Evolutionary conservation across 1,140 invertebrate genomes (phyloP), one percentile per base, ranked within the genome.

Genomic region (Aethina tumida): DNA sequence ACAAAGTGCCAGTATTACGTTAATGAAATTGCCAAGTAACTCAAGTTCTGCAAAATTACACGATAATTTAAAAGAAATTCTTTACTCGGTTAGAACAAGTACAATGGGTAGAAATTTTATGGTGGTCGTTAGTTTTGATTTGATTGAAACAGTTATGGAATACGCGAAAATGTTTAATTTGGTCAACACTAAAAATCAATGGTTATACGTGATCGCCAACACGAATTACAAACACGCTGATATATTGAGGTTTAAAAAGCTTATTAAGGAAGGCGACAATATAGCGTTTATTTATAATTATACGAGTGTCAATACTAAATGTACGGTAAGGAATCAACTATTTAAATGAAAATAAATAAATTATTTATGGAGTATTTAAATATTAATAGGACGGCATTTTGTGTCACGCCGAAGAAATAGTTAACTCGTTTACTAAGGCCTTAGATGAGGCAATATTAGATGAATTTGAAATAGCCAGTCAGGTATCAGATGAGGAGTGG

Each of bases 401-500:
- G 24, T 82, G 78, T 55, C 71, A 77, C 43, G 58, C 69, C n/a
- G 58, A 74, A 31, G 74, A 83, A 55, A 56, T 84, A 31, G 59
- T 80, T 22, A 60, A 63, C 41, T 70, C 70, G 0, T 70, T 85
- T 43, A 59, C 71, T 5, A 67, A 69, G 6, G 73, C 77, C 1
- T 50, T 87, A 17, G 76, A 83, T 29, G 66, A 69, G 27, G 73
- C 79, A 0, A 69, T 81, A 8, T 52, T 69, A 15, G 72, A 74
- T 22, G 81, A 87, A 57, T 68, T 75, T 21, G 72, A 79, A 20
- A 64, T 79, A 25, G 75, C 77, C n/a, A 67, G 72, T 14, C 74
- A 77, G 55, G 74, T 85, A 9, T 84, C 79, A 0, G 79, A 84
- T 32, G 84, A 87, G 57, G 82, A 88, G 58, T 88, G 83, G 75